Conservation (phyloP, 2,888 invertebrate genomes). For the Agriopis aurantiaria region DNA sequence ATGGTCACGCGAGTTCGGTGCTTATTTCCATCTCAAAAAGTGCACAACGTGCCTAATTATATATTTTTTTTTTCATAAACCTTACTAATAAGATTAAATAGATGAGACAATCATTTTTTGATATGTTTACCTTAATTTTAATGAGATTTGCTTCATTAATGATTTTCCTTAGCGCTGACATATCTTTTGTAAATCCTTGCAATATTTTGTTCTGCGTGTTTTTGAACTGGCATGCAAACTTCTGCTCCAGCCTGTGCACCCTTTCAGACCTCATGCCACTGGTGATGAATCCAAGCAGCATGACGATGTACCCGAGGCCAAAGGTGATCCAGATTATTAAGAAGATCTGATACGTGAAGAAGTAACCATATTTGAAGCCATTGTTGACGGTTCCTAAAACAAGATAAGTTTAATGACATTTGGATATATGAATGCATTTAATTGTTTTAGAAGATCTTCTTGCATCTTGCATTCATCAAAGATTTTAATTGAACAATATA, state of each 20-base stretch:
- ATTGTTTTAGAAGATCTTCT: not conserved
- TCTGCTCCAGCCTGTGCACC: constrained; percentile 91
- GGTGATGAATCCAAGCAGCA: constrained; percentile 95
- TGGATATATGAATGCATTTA: not conserved
- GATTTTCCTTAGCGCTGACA: constrained; percentile 90
- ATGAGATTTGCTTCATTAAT: constrained; percentile 94
- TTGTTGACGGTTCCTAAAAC: constrained; percentile 81
- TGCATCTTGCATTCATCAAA: too few species aligned
- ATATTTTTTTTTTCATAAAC: not conserved
- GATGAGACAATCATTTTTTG: not conserved
- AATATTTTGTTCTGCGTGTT: constrained; percentile 92
- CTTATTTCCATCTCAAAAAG: too few species aligned
- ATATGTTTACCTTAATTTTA: constrained; percentile 90
- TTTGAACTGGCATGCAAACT: constrained; percentile 91
- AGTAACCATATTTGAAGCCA: constrained; percentile 87
- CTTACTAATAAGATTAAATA: not conserved
- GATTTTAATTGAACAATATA: too few species aligned
- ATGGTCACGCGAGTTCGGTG: too few species aligned
- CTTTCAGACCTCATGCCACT: constrained; percentile 91
- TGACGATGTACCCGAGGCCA: constrained; percentile 95
- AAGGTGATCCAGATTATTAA: constrained; percentile 96
- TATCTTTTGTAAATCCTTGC: constrained; percentile 91
- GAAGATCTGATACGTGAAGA: constrained; percentile 92
- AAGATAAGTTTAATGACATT: not conserved
- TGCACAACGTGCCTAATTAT: too few species aligned